These are phyloP conservation scores for Amphibalanus amphitrite DNA, from an alignment of 1,140 invertebrate species.

Conservation along the genomic window DNA sequence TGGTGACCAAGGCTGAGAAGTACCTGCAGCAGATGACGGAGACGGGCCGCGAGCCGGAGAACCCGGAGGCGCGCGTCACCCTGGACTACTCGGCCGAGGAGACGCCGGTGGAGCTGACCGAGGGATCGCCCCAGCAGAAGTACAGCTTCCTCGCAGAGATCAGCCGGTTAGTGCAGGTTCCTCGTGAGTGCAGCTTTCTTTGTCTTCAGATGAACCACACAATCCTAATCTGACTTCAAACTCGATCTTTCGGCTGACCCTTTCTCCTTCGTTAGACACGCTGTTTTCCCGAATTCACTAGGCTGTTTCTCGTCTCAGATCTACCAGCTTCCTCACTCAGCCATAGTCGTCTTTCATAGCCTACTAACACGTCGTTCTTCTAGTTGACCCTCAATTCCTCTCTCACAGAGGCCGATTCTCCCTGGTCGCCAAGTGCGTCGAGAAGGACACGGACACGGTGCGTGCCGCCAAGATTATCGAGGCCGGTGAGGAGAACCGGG, in stretches of 20 bases:
- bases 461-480: conserved; percentile 58
- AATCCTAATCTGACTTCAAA: not conserved
- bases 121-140: conserved; percentile 37
- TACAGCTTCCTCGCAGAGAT: conserved; percentile 71
- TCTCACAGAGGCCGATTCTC: conserved; percentile 57
- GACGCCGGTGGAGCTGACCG: conserved; percentile 38
- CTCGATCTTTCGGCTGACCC: too few relatives aligned
- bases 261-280: not conserved
- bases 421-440: conserved; percentile 60
- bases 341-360: not conserved
- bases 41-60: conserved; percentile 46
- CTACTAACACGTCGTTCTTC: conserved; percentile 12
- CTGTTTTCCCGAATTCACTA: not conserved
- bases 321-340: not conserved
- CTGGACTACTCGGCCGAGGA: conserved; percentile 56
- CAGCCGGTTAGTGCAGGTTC: conserved; percentile 25
- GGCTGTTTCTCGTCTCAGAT: not conserved
- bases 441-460: conserved; percentile 47
- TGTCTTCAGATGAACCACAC: not conserved
- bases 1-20: conserved; percentile 26
- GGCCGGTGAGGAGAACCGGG: conserved; percentile 21
- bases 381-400: conserved; percentile 13
- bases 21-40: conserved; percentile 68
- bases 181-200: too few relatives aligned
- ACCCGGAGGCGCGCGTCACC: conserved; percentile 24